Evolutionary conservation across 2,113 vertebrate species (phyloP).

Genomic region (Rhizomys pruinosus): DNA sequence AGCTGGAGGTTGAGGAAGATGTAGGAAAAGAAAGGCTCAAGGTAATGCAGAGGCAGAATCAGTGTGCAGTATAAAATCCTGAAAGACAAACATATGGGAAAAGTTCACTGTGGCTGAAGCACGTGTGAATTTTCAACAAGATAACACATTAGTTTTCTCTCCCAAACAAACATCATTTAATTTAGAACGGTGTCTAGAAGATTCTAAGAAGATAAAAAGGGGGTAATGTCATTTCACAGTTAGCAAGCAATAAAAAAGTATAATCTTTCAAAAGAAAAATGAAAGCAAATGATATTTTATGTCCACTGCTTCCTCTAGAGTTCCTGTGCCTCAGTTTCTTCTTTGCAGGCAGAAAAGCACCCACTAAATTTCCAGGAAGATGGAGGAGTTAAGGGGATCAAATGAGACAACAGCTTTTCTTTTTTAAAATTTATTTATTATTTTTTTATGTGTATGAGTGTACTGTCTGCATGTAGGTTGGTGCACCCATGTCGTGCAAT

Average conservation of each 20-base stretch:
- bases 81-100: slow-evolving; percentile 42
- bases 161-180: not conserved
- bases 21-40: slow-evolving; percentile 93
- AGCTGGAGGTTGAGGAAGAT: slow-evolving; percentile 94
- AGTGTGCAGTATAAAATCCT: slow-evolving; percentile 95
- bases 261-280: not conserved
- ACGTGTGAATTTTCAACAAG: not conserved
- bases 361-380: not conserved
- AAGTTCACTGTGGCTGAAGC: not conserved
- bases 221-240: slow-evolving; percentile 4
- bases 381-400: not conserved
- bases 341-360: not conserved
- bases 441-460: too few species aligned
- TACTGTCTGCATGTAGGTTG: too few species aligned
- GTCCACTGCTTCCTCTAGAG: not conserved
- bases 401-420: not conserved
- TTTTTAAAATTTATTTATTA: too few species aligned
- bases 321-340: not conserved
- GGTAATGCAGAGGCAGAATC: slow-evolving; percentile 89
- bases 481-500: too few species aligned
- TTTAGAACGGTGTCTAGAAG: slow-evolving; percentile 13
- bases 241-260: not conserved
- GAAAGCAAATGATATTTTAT: not conserved
- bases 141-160: not conserved
- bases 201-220: slow-evolving; percentile 23